Evolutionary conservation across 2,888 invertebrate species (phyloP), one percentile per base, ranked within the genome.

Genomic region (Limnephilus auricula): DNA sequence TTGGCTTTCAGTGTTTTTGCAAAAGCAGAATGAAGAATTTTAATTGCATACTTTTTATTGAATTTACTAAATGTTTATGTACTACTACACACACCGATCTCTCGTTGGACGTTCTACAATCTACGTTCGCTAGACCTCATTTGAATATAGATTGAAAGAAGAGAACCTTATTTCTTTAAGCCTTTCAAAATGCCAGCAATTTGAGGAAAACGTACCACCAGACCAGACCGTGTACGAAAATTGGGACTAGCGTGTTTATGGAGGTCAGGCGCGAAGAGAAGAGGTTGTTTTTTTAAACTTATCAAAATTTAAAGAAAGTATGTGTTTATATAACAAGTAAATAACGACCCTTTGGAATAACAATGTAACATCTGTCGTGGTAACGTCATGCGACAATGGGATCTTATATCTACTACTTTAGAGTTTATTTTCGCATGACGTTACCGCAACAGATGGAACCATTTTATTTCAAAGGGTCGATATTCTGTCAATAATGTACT

Each of bases 121-220:
- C 25, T 82, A 18, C 82, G 34, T 65, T 32, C 34, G 82, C 34
- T 15, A 82, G 82, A 82, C 82, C 85, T 85, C 37, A 85, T 85
- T 85, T 85, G 85, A 85, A 85, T 85, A 85, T 37, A 85, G 85
- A 85, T 85, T 85, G 85, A 85, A 85, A 85, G 85, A 30, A 40
- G 40, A 45, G 85, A 84, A 25, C 40, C 85, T 85, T 85, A 34
- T 82, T 82, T 82, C 37, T 82, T 34, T 34, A 82, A 82, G 82
- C 82, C 82, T 37, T 37, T 82, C 37, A 34, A 82, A 82, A 82
- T 82, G 32, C 82, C 34, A 82, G 34, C 82, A 82, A 37, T 37
- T 82, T 82, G 82, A 32, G 82, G 82, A n/a, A 82, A 65, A 82
- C 82, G 32, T 25, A 82, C 82, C 82, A 34, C 82, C 82, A 34